Evolutionary conservation across 2,888 invertebrate genomes (phyloP), one percentile per base, ranked within the genome.

Genomic region (Gisinianus flammeolus): DNA sequence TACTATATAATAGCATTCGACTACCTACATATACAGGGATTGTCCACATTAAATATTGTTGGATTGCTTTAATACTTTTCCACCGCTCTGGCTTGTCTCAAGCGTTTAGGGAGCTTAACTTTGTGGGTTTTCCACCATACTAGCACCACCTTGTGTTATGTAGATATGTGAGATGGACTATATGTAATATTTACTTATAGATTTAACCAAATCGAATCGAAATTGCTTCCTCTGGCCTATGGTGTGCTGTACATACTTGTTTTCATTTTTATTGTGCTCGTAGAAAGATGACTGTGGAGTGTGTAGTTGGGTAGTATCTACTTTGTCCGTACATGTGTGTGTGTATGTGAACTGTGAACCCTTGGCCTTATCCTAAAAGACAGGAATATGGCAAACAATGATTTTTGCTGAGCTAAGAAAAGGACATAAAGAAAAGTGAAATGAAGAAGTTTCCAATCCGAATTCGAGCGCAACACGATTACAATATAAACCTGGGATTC

Each of bases 351-450:
- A 58, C 22, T 44, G 6, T 44, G 19, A 19, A 44, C 44, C 44
- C 44, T 44, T 44, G 5, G 5, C 35, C 35, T 44, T 12, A 19
- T 44, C 44, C 44, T 16, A 12, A 44, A 16, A 19, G 12, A 4
- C 12, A 44, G 44, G 19, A 44, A 19, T 44, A 44, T 44, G 8
- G 58, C 6, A 58, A n/a, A 58, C 58, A 72, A 58, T 72, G 58
- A 72, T 72, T 72, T 72, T 72, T 58, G 72, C 72, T 72, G 72
- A 72, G 56, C 28, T 31, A 72, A 52, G 72, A 56, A 72, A 58
- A 72, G 33, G 58, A 30, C 28, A 24, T 28, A 66, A 30, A 66
- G n/a, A 30, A 31, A 31, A 58, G 22, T n/a, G 22, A 56, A 56
- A 44, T 44, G 64, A 67, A 56, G 67, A 35, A 68, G 68, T 66